Evolutionary conservation across 2,113 vertebrate genomes (phyloP).

Genomic region (Henicopernis longicauda): DNA sequence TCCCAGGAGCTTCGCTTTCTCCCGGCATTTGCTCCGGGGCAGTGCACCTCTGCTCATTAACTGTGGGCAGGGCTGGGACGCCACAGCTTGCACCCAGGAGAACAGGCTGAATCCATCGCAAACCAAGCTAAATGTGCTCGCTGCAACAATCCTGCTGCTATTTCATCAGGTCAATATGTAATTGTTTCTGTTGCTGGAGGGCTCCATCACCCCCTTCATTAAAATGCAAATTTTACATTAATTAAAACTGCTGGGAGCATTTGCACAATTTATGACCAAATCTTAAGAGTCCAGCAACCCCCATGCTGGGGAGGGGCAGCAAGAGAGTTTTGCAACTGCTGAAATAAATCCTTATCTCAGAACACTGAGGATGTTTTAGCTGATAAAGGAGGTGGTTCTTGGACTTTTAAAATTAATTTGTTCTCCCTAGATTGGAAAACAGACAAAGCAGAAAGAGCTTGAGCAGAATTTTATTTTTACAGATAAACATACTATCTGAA

Average conservation of each 20-base stretch:
- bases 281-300: not conserved
- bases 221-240: conserved; percentile 53
- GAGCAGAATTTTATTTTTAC: not conserved
- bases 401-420: conserved; percentile 18
- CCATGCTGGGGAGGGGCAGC: not conserved
- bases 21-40: not conserved
- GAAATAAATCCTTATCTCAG: conserved; percentile 50
- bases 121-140: not conserved
- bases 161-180: not conserved
- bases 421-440: not conserved
- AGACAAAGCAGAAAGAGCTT: not conserved
- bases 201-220: conserved; percentile 25
- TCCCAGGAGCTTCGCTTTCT: not conserved
- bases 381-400: conserved; percentile 1
- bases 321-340: conserved; percentile 5
- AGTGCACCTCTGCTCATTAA: not conserved
- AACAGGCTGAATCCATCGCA: not conserved
- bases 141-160: not conserved
- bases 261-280: conserved; percentile 45
- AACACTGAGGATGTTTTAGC: not conserved
- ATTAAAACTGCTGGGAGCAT: conserved; percentile 50
- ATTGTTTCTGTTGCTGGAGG: conserved; percentile 47
- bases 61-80: not conserved
- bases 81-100: not conserved
- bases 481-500: not conserved